phyloP scores from a whole-genome alignment of 2,113 vertebrate genomes.

The Burhinus bistriatus region DNA sequence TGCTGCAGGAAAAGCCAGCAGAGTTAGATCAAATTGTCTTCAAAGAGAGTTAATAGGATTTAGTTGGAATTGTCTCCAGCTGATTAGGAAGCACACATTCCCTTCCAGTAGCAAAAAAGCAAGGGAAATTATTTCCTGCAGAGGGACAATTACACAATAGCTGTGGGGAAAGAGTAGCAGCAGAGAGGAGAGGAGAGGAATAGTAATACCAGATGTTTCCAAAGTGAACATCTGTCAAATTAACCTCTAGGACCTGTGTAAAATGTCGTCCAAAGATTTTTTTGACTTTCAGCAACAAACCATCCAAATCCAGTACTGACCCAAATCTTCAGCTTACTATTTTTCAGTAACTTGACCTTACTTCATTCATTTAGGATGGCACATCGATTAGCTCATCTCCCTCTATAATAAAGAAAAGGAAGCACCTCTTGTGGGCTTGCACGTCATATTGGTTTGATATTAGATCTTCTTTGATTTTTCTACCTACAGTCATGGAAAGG shows the following conservation, averaged over 20 bases:
- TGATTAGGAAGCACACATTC: not conserved
- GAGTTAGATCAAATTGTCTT: not conserved
- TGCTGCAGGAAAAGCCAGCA: not conserved
- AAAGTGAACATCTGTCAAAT: not conserved
- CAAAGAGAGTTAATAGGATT: not conserved
- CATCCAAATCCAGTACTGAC: not conserved
- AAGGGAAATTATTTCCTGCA: not conserved
- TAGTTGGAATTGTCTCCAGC: no score
- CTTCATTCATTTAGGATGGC: not conserved
- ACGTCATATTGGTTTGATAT: not conserved
- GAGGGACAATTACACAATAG: not conserved
- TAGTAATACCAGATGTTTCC: not conserved
- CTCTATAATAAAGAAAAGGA: not conserved
- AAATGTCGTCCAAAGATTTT: not conserved
- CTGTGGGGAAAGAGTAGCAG: not conserved
- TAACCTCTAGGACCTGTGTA: not conserved
- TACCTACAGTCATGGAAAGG: not conserved
- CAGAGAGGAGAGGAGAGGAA: not conserved
- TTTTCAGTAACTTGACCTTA: not conserved
- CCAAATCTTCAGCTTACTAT: not conserved
- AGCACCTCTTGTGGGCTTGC: not conserved
- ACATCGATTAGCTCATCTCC: no score
- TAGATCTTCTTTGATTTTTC: not conserved
- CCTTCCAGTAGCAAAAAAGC: not conserved
- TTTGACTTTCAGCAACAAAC: not conserved